Base-by-base conservation (phyloP, 2,113 vertebrate species). In the Rhegmatorhina hoffmannsi region DNA sequence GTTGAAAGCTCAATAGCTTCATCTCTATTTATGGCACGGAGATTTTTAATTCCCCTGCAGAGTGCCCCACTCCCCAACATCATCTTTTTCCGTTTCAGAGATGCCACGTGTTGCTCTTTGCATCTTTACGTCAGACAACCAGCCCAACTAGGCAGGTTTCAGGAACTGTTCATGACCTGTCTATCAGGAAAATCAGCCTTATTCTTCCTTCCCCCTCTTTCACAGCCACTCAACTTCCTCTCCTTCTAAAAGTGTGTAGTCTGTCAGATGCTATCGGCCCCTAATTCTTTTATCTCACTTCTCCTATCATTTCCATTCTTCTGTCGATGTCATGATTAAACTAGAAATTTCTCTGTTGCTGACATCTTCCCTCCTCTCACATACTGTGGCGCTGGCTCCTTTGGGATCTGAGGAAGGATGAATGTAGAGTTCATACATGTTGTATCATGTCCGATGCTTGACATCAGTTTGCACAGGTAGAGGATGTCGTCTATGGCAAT, bases 181-280 rank as follows among this genome's bases (percentile, higher is more conserved):
- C 85, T 96, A 91, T 96, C 76, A 2, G 88, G 93, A 96, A 96
- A 92, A 97, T 95, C 95, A 96, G 66, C 68, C 46, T 86, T 72
- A 56, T 25, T 92, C 52, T 96, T 95, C 92, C 95, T 95, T 47
- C 62, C 75, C 55, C 67, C 33, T 77, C 92, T 87, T 75, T 97
- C 34, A 66, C 53, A 13, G 69, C 47, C 10, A 0, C 47, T 95
- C 43, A 58, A 44, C 92, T 94, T 96, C 89, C 70, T 89, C 84
- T 59, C 26, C 23, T 83, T 96, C 80, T 94, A 63, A 85, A 94
- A 89, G 24, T 53, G 31, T 73, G 46, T 58, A 89, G 50, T 62
- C 68, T 89, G 1, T 89, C 56, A 92, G 94, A 92, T 96, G 55
- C 44, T 86, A 93, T 95, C 88, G 87, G 28, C 24, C 44, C 1